Base-by-base conservation (phyloP, 1,140 invertebrate species). In the Drosophila varians region DNA sequence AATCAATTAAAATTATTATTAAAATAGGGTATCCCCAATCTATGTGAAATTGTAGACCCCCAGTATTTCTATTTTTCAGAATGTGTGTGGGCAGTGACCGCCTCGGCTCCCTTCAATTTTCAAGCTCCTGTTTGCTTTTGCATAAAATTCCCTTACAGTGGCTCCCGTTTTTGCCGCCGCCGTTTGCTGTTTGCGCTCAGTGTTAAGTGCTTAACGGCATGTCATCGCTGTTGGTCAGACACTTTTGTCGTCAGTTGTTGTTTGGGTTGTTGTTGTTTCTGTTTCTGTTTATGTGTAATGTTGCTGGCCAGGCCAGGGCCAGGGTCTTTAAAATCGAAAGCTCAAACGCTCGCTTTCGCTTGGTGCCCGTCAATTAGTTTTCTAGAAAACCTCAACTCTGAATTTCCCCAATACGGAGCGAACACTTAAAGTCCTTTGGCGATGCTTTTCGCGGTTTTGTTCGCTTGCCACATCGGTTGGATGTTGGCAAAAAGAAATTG, bases 181-280 rank as follows among this genome's bases (percentile, higher is more conserved):
- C 45, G 36, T 42, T 62, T 66, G 54, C 58, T 84, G 69, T 82
- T 82, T 82, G 78, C 70, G 58, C 55, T 64, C 70, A 64, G 78
- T 77, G 79, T 82, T 84, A 82, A 84, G 70, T 77, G 73, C 78
- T 82, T 83, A 84, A 84, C 74, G 64, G 64, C 51, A 71, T 84
- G 79, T 84, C 78, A 78, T 52, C 70, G 47, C 57, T 58, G 56
- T 23, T 82, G 77, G 77, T 68, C 78, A 77, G 56, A 53, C 68
- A 48, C 46, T 31, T 12, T 38, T 38, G 36, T 38, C 14, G 36
- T 38, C n/a, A n/a, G n/a, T 38, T 38, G 36, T 16, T 38, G 36
- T 38, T 38, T 5, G 5, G 1, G 36, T 4, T 12, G 36, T 34
- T 48, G 53, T 19, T 51, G 16, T 36, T 48, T 4, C 8, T 47